These are phyloP conservation scores for Drosophila kuntzei DNA, from an alignment of 2,888 invertebrate genomes.

Conservation along the genomic window DNA sequence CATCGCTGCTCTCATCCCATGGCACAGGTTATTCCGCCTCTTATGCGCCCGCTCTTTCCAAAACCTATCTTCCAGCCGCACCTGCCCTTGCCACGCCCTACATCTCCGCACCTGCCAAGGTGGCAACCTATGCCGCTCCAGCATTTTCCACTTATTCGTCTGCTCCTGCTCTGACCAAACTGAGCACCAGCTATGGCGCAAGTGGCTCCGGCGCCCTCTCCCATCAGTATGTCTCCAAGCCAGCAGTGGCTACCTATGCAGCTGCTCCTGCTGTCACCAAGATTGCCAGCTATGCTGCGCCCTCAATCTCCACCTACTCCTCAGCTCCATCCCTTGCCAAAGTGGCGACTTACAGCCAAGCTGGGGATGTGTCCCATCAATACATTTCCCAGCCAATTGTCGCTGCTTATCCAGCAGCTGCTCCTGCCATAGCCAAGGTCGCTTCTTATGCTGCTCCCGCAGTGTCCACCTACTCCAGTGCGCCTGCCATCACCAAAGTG, in stretches of 20 bases:
- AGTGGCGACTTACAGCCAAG: conserved; percentile 52
- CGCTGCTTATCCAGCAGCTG: conserved; percentile 52
- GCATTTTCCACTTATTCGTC: conserved; percentile 34
- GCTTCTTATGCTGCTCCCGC: conserved; percentile 45
- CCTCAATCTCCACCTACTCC: conserved; percentile 51
- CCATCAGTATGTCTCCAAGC: conserved; percentile 63
- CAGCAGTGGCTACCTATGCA: conserved; percentile 16
- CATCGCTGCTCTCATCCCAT: conserved; percentile 59
- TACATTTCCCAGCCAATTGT: conserved; percentile 53
- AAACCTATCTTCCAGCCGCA: conserved; percentile 67
- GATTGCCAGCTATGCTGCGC: conserved; percentile 63
- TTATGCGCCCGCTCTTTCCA: conserved; percentile 74
- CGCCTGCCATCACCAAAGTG: conserved; percentile 30
- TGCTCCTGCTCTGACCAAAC: conserved; percentile 47
- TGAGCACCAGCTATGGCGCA: conserved; percentile 58
- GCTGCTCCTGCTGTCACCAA: conserved; percentile 52
- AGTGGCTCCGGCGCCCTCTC: conserved; percentile 59
- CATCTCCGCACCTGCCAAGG: conserved; percentile 59
- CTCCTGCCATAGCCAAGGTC: conserved; percentile 52
- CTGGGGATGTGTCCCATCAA: conserved; percentile 63
- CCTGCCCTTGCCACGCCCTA: conserved; percentile 57
- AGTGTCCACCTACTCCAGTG: conserved; percentile 51
- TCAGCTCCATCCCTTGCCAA: conserved; percentile 54
- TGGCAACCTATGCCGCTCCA: conserved; percentile 62
- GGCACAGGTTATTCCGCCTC: conserved; percentile 56